A percentile compares a stretch with the other conserved stretches of the same genome.
phyloP scores from a whole-genome alignment of 2,113 vertebrate genomes.

The Melanerpes formicivorus region DNA sequence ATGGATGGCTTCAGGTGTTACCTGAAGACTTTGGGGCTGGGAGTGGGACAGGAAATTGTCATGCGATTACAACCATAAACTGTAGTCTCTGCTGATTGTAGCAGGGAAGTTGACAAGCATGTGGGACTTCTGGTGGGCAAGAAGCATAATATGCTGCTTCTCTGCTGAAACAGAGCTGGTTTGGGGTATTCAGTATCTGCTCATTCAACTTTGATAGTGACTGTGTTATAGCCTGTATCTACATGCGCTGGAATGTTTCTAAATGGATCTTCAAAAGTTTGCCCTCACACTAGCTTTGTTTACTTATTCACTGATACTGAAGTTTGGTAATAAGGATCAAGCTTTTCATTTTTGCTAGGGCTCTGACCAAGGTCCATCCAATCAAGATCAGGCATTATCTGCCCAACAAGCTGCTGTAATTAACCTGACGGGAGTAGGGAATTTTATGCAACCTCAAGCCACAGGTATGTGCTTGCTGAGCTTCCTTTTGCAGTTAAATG shows the following conservation, averaged over 20 bases:
- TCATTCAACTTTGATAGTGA: not conserved
- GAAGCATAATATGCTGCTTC: not conserved
- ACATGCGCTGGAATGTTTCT: not conserved
- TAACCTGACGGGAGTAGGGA: constrained; percentile 90
- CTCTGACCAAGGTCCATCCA: constrained; percentile 82
- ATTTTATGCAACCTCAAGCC: constrained; percentile 92
- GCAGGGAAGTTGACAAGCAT: not conserved
- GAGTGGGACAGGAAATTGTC: not conserved
- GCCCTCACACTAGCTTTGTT: constrained; percentile 14
- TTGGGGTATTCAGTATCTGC: not conserved
- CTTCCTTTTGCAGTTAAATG: constrained; percentile 2
- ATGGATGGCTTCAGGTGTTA: not conserved
- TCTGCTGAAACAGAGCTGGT: not conserved
- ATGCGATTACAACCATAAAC: not conserved
- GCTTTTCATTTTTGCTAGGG: constrained; percentile 78
- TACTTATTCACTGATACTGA: not conserved
- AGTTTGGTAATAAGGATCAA: constrained; percentile 58
- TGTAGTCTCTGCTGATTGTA: not conserved
- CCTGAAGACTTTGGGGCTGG: not conserved
- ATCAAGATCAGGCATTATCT: constrained; percentile 87
- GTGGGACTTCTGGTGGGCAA: not conserved
- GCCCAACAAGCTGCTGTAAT: constrained; percentile 94
- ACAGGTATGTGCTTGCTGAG: constrained; percentile 74
- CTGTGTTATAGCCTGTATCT: not conserved
- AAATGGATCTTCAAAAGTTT: not conserved